These are phyloP conservation scores for Ursus arctos DNA, from an alignment of 2,113 vertebrate genomes.

Conservation along the genomic window DNA sequence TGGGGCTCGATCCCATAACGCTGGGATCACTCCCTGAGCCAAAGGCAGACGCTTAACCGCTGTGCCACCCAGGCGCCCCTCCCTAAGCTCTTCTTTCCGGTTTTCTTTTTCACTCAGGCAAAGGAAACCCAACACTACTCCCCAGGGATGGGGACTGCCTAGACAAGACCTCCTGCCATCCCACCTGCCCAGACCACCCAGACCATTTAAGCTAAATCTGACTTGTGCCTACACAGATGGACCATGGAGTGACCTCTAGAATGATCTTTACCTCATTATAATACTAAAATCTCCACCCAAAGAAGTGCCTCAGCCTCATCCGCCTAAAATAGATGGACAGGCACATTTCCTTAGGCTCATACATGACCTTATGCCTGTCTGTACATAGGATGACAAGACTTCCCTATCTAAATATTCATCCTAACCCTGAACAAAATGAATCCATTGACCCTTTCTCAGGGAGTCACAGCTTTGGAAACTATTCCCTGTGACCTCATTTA, in stretches of 20 bases:
- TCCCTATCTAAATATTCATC: background rate
- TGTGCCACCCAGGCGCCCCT: too few relatives aligned
- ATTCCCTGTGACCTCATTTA: background rate
- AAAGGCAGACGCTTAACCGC: too few relatives aligned
- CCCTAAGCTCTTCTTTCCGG: background rate
- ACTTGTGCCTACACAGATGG: background rate
- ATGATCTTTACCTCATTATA: background rate
- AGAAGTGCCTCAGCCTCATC: background rate
- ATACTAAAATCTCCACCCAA: background rate
- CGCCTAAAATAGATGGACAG: background rate
- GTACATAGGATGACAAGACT: background rate
- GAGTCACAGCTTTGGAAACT: background rate
- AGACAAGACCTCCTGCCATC: background rate
- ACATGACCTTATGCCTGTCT: background rate
- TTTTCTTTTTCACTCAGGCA: background rate
- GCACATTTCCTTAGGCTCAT: background rate
- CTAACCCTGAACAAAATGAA: background rate
- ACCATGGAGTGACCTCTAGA: background rate
- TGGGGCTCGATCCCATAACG: too few relatives aligned
- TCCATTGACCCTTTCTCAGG: background rate
- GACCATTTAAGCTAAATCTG: background rate
- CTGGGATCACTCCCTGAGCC: too few relatives aligned
- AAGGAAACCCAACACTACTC: background rate
- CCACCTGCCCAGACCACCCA: background rate
- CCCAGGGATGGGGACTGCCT: background rate